Conservation (phyloP, 1,140 invertebrate genomes). For the Bombus consobrinus region DNA sequence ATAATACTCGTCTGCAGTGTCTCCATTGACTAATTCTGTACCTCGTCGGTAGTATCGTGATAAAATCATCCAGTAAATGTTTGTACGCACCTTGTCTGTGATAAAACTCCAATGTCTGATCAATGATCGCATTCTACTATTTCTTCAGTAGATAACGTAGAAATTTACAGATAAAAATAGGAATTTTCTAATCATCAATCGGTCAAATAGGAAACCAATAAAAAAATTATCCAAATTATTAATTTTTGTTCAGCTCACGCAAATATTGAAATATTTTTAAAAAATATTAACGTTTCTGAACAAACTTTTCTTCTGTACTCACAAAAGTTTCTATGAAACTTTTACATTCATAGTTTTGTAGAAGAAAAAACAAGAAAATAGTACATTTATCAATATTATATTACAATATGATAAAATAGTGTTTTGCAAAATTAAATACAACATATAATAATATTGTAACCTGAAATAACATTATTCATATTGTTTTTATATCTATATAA, state of each 20-base stretch:
- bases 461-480: neutral
- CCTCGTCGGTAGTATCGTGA: neutral
- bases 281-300: neutral
- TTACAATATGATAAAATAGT: neutral
- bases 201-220: neutral
- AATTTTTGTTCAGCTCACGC: neutral
- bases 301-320: neutral
- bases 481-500: neutral
- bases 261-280: neutral
- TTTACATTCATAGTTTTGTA: neutral
- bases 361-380: neutral
- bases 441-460: neutral
- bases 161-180: neutral
- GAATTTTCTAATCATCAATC: neutral
- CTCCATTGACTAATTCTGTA: too few relatives aligned
- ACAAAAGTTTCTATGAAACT: neutral
- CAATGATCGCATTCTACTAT: neutral
- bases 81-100: neutral
- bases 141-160: neutral
- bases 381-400: neutral
- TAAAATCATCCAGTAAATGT: neutral
- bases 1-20: too few relatives aligned
- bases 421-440: neutral
- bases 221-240: neutral
- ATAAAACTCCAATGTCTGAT: fast-evolving